phyloP scores from a whole-genome alignment of 2,797 vertebrate species.

The Eulemur mongoz region DNA sequence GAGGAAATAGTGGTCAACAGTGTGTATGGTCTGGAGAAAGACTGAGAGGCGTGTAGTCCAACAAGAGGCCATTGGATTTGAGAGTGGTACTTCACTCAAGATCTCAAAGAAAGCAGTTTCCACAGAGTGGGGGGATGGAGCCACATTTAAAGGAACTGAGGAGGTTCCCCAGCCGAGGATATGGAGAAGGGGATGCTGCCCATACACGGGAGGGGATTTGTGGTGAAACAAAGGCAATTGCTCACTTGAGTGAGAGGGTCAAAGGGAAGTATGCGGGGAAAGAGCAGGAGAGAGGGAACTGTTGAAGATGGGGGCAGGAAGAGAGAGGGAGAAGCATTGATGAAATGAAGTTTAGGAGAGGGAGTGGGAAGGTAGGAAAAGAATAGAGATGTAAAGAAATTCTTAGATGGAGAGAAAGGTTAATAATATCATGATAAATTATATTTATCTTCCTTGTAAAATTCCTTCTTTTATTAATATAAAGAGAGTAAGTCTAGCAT shows the following conservation, averaged over 20 bases:
- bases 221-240: not conserved
- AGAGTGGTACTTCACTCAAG: not conserved
- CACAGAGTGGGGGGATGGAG: not conserved
- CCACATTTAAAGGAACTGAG: not conserved
- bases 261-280: not conserved
- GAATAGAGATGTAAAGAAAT: not conserved
- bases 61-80: not conserved
- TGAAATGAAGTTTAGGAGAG: too few species aligned
- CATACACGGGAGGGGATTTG: not conserved
- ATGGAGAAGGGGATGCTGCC: not conserved
- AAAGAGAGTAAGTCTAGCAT: not conserved
- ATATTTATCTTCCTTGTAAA: not conserved
- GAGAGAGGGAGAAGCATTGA: not conserved
- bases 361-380: not conserved
- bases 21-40: not conserved
- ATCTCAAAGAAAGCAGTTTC: not conserved
- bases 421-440: not conserved
- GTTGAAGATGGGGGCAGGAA: fast-evolving
- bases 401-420: not conserved
- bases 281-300: not conserved
- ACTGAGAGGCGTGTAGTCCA: not conserved
- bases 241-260: not conserved
- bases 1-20: not conserved
- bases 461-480: not conserved
- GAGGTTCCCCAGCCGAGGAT: not conserved